Evolutionary conservation across 2,113 vertebrate genomes (phyloP).

Genomic region (Heterocephalus glaber): DNA sequence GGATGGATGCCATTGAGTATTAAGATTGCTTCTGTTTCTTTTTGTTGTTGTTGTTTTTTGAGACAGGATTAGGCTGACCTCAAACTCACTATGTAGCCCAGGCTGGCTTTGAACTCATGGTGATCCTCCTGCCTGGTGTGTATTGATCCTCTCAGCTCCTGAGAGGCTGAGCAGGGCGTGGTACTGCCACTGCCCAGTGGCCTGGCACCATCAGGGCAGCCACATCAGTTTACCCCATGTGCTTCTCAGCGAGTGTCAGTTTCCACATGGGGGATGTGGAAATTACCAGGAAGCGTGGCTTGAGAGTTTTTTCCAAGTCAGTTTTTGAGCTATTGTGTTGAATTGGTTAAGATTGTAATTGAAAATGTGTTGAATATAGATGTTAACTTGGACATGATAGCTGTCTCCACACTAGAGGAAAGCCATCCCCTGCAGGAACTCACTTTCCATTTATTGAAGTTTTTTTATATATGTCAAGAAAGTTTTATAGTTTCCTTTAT

Average conservation of each 20-base stretch:
- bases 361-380: neutral
- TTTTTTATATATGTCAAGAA: neutral
- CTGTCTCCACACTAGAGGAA: rapidly evolving
- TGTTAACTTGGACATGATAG: neutral
- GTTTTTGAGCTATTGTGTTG: neutral
- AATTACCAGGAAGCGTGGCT: neutral
- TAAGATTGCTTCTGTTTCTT: neutral
- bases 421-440: neutral
- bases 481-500: neutral
- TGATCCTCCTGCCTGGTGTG: neutral
- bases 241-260: rapidly evolving
- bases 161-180: neutral
- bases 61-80: neutral
- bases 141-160: rapidly evolving
- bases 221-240: rapidly evolving
- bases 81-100: neutral
- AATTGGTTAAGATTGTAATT: conserved; percentile 6
- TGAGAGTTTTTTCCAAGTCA: neutral
- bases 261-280: neutral
- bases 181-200: neutral
- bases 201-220: no score
- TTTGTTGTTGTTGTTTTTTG: neutral
- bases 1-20: neutral
- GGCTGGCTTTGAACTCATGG: neutral
- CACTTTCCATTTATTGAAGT: neutral